A percentile compares a stretch with the other conserved stretches of the same genome.
Conservation (phyloP, 2,797 vertebrate genomes). For the Iguana delicatissima region DNA sequence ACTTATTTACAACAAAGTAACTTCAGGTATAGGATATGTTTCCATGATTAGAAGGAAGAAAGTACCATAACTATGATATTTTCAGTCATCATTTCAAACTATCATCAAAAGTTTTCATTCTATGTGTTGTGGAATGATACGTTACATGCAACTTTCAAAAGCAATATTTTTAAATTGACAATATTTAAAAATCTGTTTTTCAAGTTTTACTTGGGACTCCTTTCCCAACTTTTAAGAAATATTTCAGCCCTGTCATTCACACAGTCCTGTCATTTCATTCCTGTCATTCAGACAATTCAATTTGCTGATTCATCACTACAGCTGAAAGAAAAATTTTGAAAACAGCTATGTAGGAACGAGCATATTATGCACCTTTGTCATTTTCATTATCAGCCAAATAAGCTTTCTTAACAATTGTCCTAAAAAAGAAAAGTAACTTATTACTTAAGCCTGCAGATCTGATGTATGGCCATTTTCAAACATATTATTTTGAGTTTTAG, state of each 20-base stretch:
- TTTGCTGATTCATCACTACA: rapidly evolving
- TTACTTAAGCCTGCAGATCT: neutral
- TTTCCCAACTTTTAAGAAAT: neutral
- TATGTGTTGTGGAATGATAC: neutral
- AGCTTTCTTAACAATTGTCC: neutral
- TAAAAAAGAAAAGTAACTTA: neutral
- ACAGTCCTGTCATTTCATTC: neutral
- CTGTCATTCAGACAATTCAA: neutral
- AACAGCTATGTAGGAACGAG: neutral
- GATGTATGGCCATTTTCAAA: constrained; percentile 35
- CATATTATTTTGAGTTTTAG: constrained; percentile 58
- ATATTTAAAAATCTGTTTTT: neutral
- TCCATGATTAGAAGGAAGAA: neutral
- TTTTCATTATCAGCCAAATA: constrained; percentile 1
- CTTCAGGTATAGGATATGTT: neutral
- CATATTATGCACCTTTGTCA: neutral
- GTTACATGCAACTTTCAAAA: neutral
- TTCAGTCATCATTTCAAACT: neutral
- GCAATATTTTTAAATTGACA: neutral
- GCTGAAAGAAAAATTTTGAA: neutral
- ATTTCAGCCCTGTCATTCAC: neutral
- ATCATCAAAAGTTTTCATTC: constrained; percentile 6
- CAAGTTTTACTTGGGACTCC: neutral
- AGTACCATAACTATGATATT: neutral
- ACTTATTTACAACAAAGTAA: neutral